Evolutionary conservation across 2,888 invertebrate species (phyloP).

Genomic region (Slavum lentiscoides): DNA sequence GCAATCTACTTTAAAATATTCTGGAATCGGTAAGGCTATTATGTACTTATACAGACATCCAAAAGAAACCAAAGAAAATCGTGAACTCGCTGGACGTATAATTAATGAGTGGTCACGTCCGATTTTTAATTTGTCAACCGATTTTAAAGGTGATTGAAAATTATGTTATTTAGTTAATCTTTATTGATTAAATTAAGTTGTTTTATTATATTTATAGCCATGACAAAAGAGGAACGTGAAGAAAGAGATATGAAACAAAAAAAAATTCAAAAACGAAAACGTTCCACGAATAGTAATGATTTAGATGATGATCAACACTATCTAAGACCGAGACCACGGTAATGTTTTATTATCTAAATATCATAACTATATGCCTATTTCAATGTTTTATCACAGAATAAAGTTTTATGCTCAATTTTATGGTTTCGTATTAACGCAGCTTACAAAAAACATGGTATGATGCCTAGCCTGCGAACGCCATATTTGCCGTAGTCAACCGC

Average conservation of each 20-base stretch:
- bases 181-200: neutral
- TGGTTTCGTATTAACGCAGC: too few species aligned
- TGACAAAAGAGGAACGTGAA: slow-evolving; percentile 90
- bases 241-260: slow-evolving; percentile 89
- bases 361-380: too few species aligned
- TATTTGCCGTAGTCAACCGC: too few species aligned
- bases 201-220: slow-evolving; percentile 62
- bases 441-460: too few species aligned
- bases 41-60: slow-evolving; percentile 99
- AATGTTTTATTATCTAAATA: too few species aligned
- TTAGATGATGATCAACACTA: slow-evolving; percentile 22
- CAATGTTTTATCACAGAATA: too few species aligned
- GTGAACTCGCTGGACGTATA: slow-evolving; percentile 84
- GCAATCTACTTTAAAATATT: slow-evolving; percentile 87
- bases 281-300: slow-evolving; percentile 54
- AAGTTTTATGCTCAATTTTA: too few species aligned
- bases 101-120: slow-evolving; percentile 98
- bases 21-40: slow-evolving; percentile 97
- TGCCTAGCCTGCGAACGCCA: too few species aligned
- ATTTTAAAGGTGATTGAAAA: slow-evolving; percentile 69
- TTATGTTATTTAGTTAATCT: neutral
- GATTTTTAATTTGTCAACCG: slow-evolving; percentile 92
- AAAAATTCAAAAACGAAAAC: slow-evolving; percentile 63
- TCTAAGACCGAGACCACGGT: too few species aligned
- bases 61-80: slow-evolving; percentile 90